phyloP scores from a whole-genome alignment of 2,797 vertebrate species.

The Acanthis flammea region DNA sequence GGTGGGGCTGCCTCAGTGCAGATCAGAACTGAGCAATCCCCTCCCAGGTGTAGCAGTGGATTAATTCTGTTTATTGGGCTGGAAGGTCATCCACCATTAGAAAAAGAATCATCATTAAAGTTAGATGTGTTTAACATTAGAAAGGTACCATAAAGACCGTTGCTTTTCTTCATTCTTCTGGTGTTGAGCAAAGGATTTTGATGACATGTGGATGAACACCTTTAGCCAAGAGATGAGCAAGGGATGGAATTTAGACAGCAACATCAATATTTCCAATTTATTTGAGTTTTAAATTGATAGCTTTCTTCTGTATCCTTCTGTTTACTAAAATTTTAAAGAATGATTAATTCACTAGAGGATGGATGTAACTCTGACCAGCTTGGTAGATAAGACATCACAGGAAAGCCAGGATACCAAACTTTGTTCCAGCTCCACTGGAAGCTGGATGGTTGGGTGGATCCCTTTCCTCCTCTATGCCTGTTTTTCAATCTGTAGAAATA shows the following conservation, averaged over 20 bases:
- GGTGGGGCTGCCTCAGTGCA: not conserved
- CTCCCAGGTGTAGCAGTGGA: not conserved
- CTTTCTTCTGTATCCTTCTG: not conserved
- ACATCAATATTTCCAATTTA: not conserved
- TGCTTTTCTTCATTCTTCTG: not conserved
- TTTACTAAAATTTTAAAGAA: not conserved
- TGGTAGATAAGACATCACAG: not conserved
- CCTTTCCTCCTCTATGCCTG: not conserved
- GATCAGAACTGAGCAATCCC: not conserved
- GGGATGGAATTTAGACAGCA: not conserved
- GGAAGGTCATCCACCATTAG: not conserved
- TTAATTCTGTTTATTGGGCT: not conserved
- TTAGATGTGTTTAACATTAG: not conserved
- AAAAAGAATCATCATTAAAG: not conserved
- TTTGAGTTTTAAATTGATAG: not conserved
- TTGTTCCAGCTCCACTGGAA: not conserved
- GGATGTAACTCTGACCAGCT: not conserved
- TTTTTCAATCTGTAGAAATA: not conserved
- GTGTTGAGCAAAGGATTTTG: not conserved
- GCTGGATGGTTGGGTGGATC: not conserved
- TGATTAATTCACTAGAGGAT: not conserved
- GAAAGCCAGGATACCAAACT: not conserved
- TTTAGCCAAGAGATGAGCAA: not conserved
- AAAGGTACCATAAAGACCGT: not conserved
- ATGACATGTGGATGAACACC: not conserved